Evolutionary conservation across 2,888 invertebrate species (phyloP).

Genomic region (Apamea crenata): DNA sequence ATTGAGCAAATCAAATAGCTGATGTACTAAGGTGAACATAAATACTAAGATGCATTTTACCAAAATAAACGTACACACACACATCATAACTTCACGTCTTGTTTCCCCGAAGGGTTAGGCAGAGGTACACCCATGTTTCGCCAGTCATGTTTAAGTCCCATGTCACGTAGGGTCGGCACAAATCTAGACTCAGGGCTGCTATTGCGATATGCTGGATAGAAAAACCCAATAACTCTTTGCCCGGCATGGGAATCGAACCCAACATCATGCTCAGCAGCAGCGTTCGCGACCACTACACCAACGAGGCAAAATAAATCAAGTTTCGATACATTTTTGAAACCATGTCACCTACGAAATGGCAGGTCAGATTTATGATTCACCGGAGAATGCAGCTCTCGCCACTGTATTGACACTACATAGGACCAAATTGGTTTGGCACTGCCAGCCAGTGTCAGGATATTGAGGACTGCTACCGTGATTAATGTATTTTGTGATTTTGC

Average conservation of each 20-base stretch:
- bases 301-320: conserved; percentile 20
- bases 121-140: background rate
- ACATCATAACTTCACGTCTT: background rate
- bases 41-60: background rate
- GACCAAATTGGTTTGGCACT: conserved; percentile 52
- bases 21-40: background rate
- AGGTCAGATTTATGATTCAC: conserved; percentile 52
- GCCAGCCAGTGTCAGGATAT: conserved; percentile 40
- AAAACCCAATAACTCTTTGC: background rate
- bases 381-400: conserved; percentile 38
- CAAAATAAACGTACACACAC: background rate
- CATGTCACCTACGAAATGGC: conserved; percentile 36
- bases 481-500: conserved; percentile 54
- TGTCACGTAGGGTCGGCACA: no score
- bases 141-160: no score
- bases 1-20: background rate
- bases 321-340: conserved; percentile 25
- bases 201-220: no score
- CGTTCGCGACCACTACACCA: background rate
- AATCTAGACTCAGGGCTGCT: no score
- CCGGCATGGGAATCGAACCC: background rate
- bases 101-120: background rate
- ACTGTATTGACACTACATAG: conserved; percentile 39
- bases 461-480: conserved; percentile 47
- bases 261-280: background rate